Base-by-base conservation (phyloP, 1,140 invertebrate genomes). In the Belonocnema kinseyi region DNA sequence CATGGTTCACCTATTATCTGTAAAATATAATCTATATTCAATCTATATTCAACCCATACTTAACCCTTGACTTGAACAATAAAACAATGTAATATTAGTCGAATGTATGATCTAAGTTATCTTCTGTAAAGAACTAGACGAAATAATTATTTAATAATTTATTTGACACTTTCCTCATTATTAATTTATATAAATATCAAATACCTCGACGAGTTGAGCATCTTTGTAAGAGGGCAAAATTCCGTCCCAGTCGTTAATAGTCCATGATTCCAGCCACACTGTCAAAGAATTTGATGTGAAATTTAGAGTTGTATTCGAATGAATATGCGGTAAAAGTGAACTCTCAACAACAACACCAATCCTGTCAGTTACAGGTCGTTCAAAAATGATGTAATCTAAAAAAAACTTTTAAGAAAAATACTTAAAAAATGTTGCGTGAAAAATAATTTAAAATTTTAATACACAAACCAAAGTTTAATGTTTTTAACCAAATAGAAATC, bases 1-100 rank as follows among this genome's bases (percentile, higher is more conserved):
- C 93, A 93, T 3, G 87, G 53, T 53, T 92, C 86, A 7, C 91
- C 92, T 73, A 94, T 85, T 78, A 92, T 93, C 93, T 93, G 80
- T 56, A 88, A 86, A 79, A 80, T 11, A 74, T 74, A 26, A 21
- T 74, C 53, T 50, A 26, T 46, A 46, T 46, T 1, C 6, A 26
- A 21, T 74, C 53, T 50, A 26, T 46, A 46, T 46, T 1, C 6
- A 46, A 46, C 7, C 5, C 40, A 46, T 5, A 5, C 26, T 33
- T 33, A 33, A 33, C 5, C 26, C 26, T 33, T 33, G 2, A 33
- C 26, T 33, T 33, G 5, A 3, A 33, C 26, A 26, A 26, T 26
- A 3, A 26, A 26, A 26, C 26, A 26, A 26, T 2, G 3, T 26
- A 26, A 26, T 26, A 26, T 26, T 26, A 26, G 3, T 26, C 26